Conservation (phyloP, 2,888 invertebrate genomes). For the Clusia tigrina region DNA sequence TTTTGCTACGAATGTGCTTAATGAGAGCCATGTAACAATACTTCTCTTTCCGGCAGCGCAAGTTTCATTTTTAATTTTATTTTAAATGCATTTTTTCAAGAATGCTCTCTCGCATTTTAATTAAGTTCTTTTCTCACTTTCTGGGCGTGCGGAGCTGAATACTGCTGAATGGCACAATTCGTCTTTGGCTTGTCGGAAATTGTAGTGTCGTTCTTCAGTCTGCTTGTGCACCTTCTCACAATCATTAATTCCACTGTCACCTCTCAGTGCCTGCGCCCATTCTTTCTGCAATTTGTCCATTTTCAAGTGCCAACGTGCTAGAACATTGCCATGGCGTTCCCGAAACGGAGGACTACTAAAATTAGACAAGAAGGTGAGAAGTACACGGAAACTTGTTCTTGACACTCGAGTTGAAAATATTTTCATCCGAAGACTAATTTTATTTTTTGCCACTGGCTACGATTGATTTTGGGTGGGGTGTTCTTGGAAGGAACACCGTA, state of each 20-base stretch:
- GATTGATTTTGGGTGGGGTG: no score
- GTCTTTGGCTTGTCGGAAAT: conserved; percentile 51
- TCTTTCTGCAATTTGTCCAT: conserved; percentile 48
- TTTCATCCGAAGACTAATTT: no score
- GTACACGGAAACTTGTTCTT: not conserved
- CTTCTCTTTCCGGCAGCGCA: no score
- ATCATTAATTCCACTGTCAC: conserved; percentile 52
- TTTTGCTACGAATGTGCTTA: no score
- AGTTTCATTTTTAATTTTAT: no score
- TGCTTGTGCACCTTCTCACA: conserved; percentile 27
- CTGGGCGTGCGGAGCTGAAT: no score
- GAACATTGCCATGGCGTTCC: not conserved
- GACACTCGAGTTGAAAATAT: not conserved
- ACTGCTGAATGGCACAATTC: conserved; percentile 54
- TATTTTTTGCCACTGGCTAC: no score
- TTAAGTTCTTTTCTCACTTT: no score
- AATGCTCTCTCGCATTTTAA: no score
- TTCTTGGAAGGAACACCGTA: no score
- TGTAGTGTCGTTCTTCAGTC: conserved; percentile 11
- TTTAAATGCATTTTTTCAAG: no score
- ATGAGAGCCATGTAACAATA: no score
- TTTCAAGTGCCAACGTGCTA: not conserved
- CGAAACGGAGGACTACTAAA: not conserved
- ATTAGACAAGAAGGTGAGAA: not conserved
- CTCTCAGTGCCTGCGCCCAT: conserved; percentile 30